Conservation (phyloP, 2,113 vertebrate genomes). For the Syngnathus typhle region DNA sequence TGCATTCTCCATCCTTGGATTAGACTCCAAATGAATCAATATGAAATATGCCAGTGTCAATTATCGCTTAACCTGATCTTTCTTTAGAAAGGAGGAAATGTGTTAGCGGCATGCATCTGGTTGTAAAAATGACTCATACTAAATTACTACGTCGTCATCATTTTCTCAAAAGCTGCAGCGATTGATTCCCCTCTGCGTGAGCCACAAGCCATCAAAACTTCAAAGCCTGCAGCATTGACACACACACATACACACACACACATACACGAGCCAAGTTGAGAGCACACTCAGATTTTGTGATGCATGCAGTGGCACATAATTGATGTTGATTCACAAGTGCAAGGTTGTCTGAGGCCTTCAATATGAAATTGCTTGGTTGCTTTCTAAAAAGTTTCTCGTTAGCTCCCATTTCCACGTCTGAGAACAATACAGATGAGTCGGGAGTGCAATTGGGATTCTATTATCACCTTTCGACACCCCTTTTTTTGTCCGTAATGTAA, state of each 20-base stretch:
- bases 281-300: slow-evolving; percentile 14
- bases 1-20: neutral
- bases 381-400: neutral
- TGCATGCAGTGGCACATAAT: slow-evolving; percentile 2
- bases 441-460: neutral
- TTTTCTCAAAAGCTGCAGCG: slow-evolving; percentile 1
- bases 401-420: neutral
- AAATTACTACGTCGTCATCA: neutral
- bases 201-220: slow-evolving; percentile 13
- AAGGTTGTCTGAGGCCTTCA: neutral
- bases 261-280: slow-evolving; percentile 7
- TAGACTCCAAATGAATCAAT: neutral
- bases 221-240: neutral
- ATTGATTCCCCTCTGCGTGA: slow-evolving; percentile 6
- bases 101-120: neutral
- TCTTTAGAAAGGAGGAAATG: neutral
- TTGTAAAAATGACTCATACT: neutral
- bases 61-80: neutral
- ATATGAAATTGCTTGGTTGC: neutral
- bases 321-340: neutral
- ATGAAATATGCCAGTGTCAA: neutral
- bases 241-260: too few relatives aligned
- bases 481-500: neutral
- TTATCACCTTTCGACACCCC: neutral
- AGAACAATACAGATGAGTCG: neutral